phyloP scores from a whole-genome alignment of 2,888 invertebrate species.

The Euphydryas editha region DNA sequence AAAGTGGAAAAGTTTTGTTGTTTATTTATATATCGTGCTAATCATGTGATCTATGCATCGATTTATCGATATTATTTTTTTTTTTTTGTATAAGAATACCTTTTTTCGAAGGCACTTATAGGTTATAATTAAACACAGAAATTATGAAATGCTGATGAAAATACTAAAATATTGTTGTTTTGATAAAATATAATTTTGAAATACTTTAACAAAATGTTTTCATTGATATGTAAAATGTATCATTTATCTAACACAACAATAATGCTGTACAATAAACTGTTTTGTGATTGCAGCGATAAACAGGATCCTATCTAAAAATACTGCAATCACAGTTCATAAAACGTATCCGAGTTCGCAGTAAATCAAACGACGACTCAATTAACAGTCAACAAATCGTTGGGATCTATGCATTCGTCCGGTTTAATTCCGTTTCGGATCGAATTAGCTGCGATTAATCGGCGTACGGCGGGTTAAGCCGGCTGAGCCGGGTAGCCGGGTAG shows the following conservation, averaged over 20 bases:
- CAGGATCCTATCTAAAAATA: not conserved
- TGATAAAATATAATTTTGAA: no score
- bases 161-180: no score
- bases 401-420: constrained; percentile 82
- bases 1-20: no score
- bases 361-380: constrained; percentile 66
- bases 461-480: constrained; percentile 74
- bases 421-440: constrained; percentile 81
- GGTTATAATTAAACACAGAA: no score
- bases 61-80: no score
- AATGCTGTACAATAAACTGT: not conserved
- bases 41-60: no score
- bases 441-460: constrained; percentile 81
- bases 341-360: constrained; percentile 44
- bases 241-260: not conserved
- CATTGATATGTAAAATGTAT: no score
- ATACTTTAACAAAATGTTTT: no score
- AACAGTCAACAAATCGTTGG: constrained; percentile 78
- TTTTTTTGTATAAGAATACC: no score
- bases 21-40: no score
- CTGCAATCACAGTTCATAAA: constrained; percentile 1
- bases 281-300: not conserved
- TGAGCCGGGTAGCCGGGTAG: constrained; percentile 19
- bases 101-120: no score
- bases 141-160: no score